A percentile compares a stretch with the other conserved stretches of the same genome.
These are phyloP conservation scores for Andricus curvator DNA, from an alignment of 2,888 invertebrate genomes.

Conservation along the genomic window DNA sequence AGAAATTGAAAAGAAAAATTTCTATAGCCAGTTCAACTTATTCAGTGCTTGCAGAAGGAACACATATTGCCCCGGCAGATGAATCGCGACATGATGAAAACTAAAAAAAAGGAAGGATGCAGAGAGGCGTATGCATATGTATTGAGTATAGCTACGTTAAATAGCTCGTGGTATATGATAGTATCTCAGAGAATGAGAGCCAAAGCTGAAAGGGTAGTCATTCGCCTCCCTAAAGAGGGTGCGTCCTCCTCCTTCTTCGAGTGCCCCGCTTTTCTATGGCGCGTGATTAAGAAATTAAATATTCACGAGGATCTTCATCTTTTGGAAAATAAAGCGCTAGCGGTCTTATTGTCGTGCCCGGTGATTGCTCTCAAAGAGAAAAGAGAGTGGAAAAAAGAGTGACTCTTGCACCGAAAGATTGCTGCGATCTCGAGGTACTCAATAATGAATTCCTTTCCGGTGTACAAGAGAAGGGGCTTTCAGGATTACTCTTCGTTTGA, in stretches of 20 bases:
- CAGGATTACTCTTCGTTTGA: conserved; percentile 5
- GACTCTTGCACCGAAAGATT: conserved; percentile 1
- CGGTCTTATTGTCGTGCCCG: too few relatives aligned
- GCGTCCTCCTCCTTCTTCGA: conserved; percentile 14
- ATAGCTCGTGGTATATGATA: conserved; percentile 13
- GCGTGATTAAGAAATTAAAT: conserved; percentile 39
- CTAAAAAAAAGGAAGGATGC: conserved; percentile 10
- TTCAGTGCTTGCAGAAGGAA: conserved; percentile 21
- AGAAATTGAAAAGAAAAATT: conserved; percentile 17
- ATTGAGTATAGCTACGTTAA: conserved; percentile 9
- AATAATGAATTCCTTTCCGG: conserved; percentile 16
- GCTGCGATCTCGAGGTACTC: conserved; percentile 1
- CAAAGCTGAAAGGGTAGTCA: conserved; percentile 22
- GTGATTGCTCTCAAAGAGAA: conserved; percentile 19
- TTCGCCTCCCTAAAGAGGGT: not conserved
- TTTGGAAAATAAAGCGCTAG: not conserved
- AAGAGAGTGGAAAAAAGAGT: conserved; percentile 12
- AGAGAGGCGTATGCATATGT: conserved; percentile 15
- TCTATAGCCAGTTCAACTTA: conserved; percentile 7
- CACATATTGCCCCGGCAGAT: not conserved
- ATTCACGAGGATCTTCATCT: conserved; percentile 18
- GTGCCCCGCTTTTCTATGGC: not conserved
- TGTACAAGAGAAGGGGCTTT: not conserved
- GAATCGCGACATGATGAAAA: conserved; percentile 21
- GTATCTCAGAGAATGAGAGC: conserved; percentile 16